Evolutionary conservation across 2,797 vertebrate species (phyloP).

Genomic region (Micrastur ruficollis): DNA sequence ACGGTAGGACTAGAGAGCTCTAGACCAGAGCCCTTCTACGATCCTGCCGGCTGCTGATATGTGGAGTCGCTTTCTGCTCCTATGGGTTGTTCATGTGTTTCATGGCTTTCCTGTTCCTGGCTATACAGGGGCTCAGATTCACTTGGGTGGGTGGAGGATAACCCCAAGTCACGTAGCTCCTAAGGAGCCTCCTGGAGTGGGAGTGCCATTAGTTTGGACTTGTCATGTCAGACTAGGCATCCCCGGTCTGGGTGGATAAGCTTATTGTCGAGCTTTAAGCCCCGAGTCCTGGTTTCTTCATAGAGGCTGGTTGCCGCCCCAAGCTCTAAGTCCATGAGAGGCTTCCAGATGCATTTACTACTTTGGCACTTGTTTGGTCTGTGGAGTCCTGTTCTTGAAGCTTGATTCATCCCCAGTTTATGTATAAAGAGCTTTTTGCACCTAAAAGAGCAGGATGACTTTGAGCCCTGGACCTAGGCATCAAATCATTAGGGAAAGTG

Average conservation of each 20-base stretch:
- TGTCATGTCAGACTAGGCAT: neutral
- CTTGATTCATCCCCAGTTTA: neutral
- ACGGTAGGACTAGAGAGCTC: neutral
- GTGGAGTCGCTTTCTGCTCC: neutral
- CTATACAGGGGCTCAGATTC: neutral
- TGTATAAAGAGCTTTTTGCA: neutral
- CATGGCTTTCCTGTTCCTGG: neutral
- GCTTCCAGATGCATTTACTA: neutral
- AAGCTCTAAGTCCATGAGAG: neutral
- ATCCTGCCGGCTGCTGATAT: neutral
- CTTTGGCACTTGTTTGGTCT: neutral
- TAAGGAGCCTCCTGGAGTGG: neutral
- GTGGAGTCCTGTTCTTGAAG: neutral
- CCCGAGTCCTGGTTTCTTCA: neutral
- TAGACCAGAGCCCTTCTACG: neutral
- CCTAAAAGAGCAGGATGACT: neutral
- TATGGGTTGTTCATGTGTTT: neutral
- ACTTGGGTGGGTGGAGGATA: neutral
- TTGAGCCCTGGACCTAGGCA: neutral
- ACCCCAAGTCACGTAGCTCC: neutral
- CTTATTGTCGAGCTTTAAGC: neutral
- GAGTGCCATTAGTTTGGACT: neutral
- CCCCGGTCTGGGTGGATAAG: neutral
- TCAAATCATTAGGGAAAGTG: neutral
- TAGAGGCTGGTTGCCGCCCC: neutral